These are phyloP conservation scores for Rostratula benghalensis DNA, from an alignment of 2,113 vertebrate species.

Conservation along the genomic window DNA sequence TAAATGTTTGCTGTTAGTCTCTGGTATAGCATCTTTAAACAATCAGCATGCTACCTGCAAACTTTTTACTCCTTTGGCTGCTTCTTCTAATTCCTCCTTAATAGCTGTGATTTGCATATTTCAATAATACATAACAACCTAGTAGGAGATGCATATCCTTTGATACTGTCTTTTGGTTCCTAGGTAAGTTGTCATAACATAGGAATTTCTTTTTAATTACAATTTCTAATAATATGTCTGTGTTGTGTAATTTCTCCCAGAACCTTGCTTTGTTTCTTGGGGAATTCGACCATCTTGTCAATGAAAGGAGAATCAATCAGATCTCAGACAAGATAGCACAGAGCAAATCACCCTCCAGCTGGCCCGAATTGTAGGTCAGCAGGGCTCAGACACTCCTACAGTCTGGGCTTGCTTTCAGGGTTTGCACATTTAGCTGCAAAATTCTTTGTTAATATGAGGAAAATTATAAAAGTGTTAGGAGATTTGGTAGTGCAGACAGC, in stretches of 20 bases:
- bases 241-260: background rate
- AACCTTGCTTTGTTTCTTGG: background rate
- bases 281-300: background rate
- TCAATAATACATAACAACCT: constrained; percentile 1
- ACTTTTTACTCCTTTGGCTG: constrained; percentile 24
- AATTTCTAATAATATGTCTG: background rate
- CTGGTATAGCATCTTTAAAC: background rate
- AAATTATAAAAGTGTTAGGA: background rate
- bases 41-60: constrained; percentile 32
- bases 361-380: background rate
- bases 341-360: background rate
- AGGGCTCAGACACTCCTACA: no score
- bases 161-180: constrained; percentile 25
- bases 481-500: background rate
- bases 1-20: constrained; percentile 21
- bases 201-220: constrained; percentile 21
- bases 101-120: constrained; percentile 42
- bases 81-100: constrained; percentile 38
- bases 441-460: background rate
- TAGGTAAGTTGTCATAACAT: background rate
- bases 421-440: background rate
- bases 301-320: background rate
- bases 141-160: background rate
- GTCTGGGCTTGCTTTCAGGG: background rate
- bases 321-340: background rate